A percentile compares a stretch with the other conserved stretches of the same genome.
Conservation (phyloP, 2,888 invertebrate genomes). For the Epirrita christyi region DNA sequence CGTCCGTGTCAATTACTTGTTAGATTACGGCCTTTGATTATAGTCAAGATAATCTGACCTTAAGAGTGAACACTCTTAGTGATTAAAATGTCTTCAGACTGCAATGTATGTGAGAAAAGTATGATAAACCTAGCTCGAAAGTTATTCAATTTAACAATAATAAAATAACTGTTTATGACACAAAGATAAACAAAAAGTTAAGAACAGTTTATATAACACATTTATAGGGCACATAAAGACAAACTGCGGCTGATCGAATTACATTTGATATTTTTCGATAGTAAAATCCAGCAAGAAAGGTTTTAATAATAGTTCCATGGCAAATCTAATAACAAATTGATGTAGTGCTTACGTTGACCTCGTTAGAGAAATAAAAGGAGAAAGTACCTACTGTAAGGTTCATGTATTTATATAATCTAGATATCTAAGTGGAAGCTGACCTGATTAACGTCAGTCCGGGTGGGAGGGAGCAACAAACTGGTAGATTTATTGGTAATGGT, state of each 20-base stretch:
- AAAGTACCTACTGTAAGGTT: constrained; percentile 22
- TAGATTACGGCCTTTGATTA: too few species aligned
- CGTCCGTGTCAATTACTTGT: too few species aligned
- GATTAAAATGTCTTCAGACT: too few species aligned
- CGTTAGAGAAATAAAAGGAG: constrained; percentile 58
- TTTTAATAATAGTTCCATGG: constrained; percentile 49
- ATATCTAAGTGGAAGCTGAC: constrained; percentile 59
- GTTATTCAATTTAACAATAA: too few species aligned
- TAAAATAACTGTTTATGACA: neutral
- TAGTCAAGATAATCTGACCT: too few species aligned
- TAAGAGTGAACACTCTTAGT: too few species aligned
- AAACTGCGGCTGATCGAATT: constrained; percentile 11
- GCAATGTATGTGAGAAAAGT: too few species aligned
- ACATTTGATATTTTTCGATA: constrained; percentile 42
- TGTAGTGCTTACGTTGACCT: constrained; percentile 58
- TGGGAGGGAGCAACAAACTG: constrained; percentile 64
- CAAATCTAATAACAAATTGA: constrained; percentile 62
- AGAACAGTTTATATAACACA: too few species aligned
- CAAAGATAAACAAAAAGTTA: neutral
- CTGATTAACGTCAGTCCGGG: constrained; percentile 75
- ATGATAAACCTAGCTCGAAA: neutral
- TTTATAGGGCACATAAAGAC: too few species aligned
- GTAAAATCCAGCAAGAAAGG: constrained; percentile 39
- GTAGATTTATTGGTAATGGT: constrained; percentile 78
- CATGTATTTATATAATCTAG: constrained; percentile 61